Base-by-base conservation (phyloP, 2,888 invertebrate species). In the Melieria picta region DNA sequence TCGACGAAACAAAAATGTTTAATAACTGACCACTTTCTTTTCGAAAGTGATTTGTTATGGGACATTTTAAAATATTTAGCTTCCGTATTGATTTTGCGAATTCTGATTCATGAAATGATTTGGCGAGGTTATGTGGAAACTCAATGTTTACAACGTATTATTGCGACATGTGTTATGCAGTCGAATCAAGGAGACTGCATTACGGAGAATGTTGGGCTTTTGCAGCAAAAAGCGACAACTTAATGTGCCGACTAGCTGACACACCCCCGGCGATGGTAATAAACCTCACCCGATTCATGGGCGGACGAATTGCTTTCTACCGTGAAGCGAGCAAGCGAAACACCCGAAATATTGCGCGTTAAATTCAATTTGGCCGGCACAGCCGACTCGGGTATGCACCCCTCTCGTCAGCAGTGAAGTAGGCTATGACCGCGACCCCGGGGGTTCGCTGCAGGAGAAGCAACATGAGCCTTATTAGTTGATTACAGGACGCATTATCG, bases 401-500 rank as follows among this genome's bases (percentile, higher is more conserved):
- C 79, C 80, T 78, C 76, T 61, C 61, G 52, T 60, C 67, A 67
- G 50, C 61, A 60, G 67, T 52, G 52, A 61, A 67, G 45, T 50
- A 55, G 47, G 66, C 58, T 13, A 6, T 13, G 52, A 69, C 71
- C 68, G 57, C 65, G 13, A 30, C 63, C 16, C 58, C 62, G 16
- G 58, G 56, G 13, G 47, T 56, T 58, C 42, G 5, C 56, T 30
- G 50, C 48, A 60, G 61, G 60, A 69, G 62, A 57, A 72, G 72
- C 73, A 74, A 78, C 80, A 82, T 80, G 81, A 81, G 82, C 83
- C 85, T 87, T 87, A 87, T 87, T 87, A 87, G 87, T 87, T 87
- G 87, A 87, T 87, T 87, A 87, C 87, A 87, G 86, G 86, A 86
- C 86, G 82, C 85, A 87, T 87, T 87, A 87, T 87, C 85, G 82